Percentiles rank a stretch among this genome's conserved stretches.
These are phyloP conservation scores for Bombus polaris DNA, from an alignment of 1,140 invertebrate species.

Conservation along the genomic window DNA sequence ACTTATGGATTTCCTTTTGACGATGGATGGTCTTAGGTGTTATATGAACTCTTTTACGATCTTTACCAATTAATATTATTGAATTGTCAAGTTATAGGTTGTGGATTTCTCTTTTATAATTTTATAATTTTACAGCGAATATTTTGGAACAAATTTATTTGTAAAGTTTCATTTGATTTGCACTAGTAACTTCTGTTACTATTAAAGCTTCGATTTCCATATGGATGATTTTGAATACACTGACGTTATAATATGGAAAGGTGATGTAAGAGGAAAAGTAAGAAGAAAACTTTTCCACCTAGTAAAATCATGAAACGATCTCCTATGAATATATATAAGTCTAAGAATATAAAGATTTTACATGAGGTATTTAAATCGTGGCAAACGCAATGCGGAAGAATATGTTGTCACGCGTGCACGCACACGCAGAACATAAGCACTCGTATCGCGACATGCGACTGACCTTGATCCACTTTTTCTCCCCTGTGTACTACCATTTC, in stretches of 20 bases:
- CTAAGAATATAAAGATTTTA: neutral
- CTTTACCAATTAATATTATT: no score
- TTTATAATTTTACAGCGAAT: no score
- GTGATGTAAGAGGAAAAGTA: neutral
- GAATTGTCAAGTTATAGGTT: no score
- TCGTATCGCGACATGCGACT: neutral
- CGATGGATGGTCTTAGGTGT: no score
- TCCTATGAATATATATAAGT: neutral
- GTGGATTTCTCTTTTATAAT: no score
- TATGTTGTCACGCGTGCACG: conserved; percentile 4
- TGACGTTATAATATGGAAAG: neutral
- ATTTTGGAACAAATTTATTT: no score
- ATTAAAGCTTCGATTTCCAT: neutral
- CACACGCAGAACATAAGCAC: neutral
- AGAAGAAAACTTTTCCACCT: neutral
- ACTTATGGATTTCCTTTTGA: no score
- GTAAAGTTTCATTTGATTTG: no score
- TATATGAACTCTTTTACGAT: no score
- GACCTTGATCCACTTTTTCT: conserved; percentile 36
- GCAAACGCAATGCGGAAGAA: conserved; percentile 33
- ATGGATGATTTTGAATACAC: neutral
- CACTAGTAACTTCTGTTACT: no score
- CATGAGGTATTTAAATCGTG: neutral
- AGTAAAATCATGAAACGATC: neutral
- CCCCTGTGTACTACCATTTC: neutral